Evolutionary conservation across 1,140 invertebrate species (phyloP).

Genomic region (Platyura marginata): DNA sequence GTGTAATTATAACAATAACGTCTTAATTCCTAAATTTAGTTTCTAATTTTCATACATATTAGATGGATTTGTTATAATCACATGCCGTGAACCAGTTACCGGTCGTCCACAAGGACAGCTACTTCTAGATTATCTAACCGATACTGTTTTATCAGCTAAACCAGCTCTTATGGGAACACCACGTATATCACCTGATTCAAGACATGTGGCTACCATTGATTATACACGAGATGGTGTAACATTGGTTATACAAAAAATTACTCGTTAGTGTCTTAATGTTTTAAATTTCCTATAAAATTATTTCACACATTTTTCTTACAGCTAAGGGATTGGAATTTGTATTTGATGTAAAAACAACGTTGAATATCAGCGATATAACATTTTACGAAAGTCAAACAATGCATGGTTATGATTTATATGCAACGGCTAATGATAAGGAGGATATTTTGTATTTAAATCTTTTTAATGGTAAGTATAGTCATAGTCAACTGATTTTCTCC

Average conservation of each 20-base stretch:
- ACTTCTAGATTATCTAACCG: constrained; percentile 57
- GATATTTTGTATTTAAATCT: constrained; percentile 59
- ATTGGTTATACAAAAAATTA: constrained; percentile 52
- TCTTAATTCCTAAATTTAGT: background rate
- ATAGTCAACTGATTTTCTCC: too few species aligned
- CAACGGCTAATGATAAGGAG: constrained; percentile 52
- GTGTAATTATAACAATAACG: too few species aligned
- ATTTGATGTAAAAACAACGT: constrained; percentile 60
- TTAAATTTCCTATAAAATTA: too few species aligned
- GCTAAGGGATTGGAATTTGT: constrained; percentile 45
- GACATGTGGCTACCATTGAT: constrained; percentile 49
- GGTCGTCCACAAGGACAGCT: constrained; percentile 44
- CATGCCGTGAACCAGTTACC: constrained; percentile 49
- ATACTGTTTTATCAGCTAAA: constrained; percentile 47
- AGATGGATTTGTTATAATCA: constrained; percentile 57
- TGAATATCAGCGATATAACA: constrained; percentile 56
- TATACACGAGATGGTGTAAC: constrained; percentile 36
- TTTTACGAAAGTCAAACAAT: constrained; percentile 59
- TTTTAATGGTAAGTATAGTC: constrained; percentile 44
- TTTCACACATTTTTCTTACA: constrained; percentile 24
- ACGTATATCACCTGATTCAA: constrained; percentile 50
- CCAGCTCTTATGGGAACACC: constrained; percentile 43
- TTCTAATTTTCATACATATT: constrained; percentile 10
- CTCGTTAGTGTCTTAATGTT: constrained; percentile 30
- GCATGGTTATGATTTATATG: constrained; percentile 59